Evolutionary conservation across 1,140 invertebrate genomes (phyloP), one percentile per base, ranked within the genome.

Genomic region (Anthonomus grandis): DNA sequence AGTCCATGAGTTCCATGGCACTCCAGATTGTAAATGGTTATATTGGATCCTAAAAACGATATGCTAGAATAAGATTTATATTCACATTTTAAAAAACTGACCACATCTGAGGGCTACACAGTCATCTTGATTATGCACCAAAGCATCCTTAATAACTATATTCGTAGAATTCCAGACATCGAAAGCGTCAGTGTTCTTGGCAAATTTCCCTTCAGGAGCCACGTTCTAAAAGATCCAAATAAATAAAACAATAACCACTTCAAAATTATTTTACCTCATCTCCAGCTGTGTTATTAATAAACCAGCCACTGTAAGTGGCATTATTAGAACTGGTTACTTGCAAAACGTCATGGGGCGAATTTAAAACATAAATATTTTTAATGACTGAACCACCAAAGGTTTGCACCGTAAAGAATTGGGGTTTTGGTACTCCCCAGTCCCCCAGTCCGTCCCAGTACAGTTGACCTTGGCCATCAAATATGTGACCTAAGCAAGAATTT

Each of bases 61-160:
- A 13, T 13, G 0, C n/a, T n/a, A n/a, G n/a, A n/a, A n/a, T n/a
- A n/a, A n/a, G n/a, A n/a, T n/a, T n/a, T n/a, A n/a, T n/a, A n/a
- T n/a, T n/a, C n/a, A n/a, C n/a, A n/a, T n/a, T n/a, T n/a, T n/a
- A n/a, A n/a, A 24, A 21, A 46, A 46, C 47, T 50, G 34, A 37
- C 47, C 47, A 8, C 47, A 50, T 50, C 44, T 38, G 13, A 57
- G 12, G 19, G 44, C 54, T 5, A 57, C 44, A 21, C 54, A 57
- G 21, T 57, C 54, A 39, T 57, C 54, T 38, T 57, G 54, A 39
- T 57, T 57, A 12, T 13, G 22, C 8, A 57, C 44, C 8, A 15
- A 4, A 15, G 34, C 18, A 37, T 50, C 27, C 19, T 17, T 15
- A 9, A 50, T 50, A 6, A 50, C n/a, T 12, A 50, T 18, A 23